phyloP scores from a whole-genome alignment of 2,797 vertebrate species.

The Pteropus rufus region DNA sequence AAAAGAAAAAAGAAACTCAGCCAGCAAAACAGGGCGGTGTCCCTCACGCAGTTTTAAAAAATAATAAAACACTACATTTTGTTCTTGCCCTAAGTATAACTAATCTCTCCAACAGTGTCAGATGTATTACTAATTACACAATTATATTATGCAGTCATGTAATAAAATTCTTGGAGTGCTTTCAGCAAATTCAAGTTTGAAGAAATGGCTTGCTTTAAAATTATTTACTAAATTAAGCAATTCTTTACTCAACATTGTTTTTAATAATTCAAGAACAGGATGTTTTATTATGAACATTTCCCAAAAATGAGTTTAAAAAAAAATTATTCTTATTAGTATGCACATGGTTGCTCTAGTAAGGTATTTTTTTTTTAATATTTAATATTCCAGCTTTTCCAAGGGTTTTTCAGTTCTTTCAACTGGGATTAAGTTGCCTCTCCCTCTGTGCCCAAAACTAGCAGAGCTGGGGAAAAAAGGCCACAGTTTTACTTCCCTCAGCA shows the following conservation, averaged over 20 bases:
- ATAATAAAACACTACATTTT: slow-evolving; percentile 70
- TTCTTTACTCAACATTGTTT: slow-evolving; percentile 74
- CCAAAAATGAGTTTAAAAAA: slow-evolving; percentile 46
- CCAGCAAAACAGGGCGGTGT: background rate
- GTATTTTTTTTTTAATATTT: background rate
- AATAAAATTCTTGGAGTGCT: slow-evolving; percentile 83
- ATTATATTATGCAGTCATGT: slow-evolving; percentile 81
- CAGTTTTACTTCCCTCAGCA: background rate
- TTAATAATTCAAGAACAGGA: slow-evolving; percentile 74
- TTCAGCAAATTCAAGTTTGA: slow-evolving; percentile 83
- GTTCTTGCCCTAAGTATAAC: slow-evolving; percentile 73
- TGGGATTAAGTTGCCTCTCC: background rate
- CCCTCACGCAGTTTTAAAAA: background rate
- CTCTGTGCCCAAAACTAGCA: background rate
- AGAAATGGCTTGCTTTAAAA: slow-evolving; percentile 80
- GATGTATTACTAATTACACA: slow-evolving; percentile 84
- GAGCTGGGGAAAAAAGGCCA: background rate
- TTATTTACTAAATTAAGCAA: slow-evolving; percentile 79
- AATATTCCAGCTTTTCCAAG: background rate
- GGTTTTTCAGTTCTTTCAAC: background rate
- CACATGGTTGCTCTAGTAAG: background rate
- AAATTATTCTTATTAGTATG: slow-evolving; percentile 26
- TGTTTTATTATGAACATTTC: slow-evolving; percentile 64
- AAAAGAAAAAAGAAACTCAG: background rate
- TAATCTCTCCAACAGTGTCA: slow-evolving; percentile 74